Evolutionary conservation across 2,113 vertebrate species (phyloP), one percentile per base, ranked within the genome.

Genomic region (Corynorhinus townsendii): DNA sequence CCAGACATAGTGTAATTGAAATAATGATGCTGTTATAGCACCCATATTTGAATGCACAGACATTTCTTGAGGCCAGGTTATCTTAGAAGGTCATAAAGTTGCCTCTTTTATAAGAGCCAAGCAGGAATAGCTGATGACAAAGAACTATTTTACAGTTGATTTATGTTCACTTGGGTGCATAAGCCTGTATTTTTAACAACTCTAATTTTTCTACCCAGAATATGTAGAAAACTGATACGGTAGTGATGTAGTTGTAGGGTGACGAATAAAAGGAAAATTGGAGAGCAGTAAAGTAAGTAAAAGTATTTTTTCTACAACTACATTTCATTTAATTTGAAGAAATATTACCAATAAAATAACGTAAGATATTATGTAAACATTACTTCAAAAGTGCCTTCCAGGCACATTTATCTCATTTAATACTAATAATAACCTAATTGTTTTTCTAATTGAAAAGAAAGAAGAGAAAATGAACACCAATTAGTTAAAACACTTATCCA

Each of bases 281-380:
- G 22, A 89, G 92, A 81, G 22, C 14, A 2, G 0, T 77, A 92
- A 89, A 62, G 28, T 4, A 94, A 86, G 52, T 35, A 40, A 26
- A 89, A 66, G 1, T 59, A 52, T 38, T 62, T 77, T 83, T 47
- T 90, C 30, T 81, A 1, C 38, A 33, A 69, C 30, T 69, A 72
- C 7, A 47, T 86, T 87, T 75, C 84, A 85, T 86, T 95, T 59
- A 59, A 59, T 47, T 95, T 84, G 62, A 69, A 87, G 76, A 91
- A 69, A 69, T 75, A 85, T 64, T 4, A 84, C 7, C 49, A 88
- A 54, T 72, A 79, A 90, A 92, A 64, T 52, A 66, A 77, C 69
- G 76, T 6, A 73, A 43, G 3, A 59, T 20, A 72, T 86, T 69
- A 38, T 45, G 4, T 38, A 77, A 73, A 64, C 5, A 76, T 66